These are phyloP conservation scores for Probosciger aterrimus DNA, from an alignment of 2,113 vertebrate genomes.

Conservation along the genomic window DNA sequence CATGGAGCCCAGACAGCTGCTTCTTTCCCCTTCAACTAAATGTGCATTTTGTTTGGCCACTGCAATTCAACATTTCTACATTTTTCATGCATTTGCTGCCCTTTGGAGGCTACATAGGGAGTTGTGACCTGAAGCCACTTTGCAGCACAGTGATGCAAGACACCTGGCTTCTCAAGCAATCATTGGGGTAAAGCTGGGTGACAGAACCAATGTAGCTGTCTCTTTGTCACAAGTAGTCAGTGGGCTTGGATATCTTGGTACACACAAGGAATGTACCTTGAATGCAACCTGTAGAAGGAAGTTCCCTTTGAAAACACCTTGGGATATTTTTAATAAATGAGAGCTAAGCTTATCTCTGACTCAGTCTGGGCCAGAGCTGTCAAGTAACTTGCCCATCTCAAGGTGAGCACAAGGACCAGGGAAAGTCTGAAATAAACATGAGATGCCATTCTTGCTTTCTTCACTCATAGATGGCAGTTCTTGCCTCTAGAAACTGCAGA, in stretches of 20 bases:
- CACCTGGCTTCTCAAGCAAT: not conserved
- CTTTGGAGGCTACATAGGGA: not conserved
- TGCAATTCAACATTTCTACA: not conserved
- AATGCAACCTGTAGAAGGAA: not conserved
- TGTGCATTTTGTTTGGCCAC: accelerated
- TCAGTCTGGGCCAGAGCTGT: not conserved
- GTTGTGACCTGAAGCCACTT: not conserved
- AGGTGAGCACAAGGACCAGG: not conserved
- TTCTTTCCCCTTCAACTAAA: not conserved
- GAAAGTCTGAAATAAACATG: not conserved
- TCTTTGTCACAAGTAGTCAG: not conserved
- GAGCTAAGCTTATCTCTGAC: not conserved
- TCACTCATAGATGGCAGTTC: not conserved
- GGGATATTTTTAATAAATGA: not conserved
- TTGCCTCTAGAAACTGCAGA: not conserved
- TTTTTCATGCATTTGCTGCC: not conserved
- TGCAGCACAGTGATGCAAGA: accelerated
- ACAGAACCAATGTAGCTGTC: not conserved
- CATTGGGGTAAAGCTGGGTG: not conserved
- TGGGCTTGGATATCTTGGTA: not conserved
- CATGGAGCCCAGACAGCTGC: accelerated
- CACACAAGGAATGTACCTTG: too few relatives aligned
- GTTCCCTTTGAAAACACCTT: not conserved
- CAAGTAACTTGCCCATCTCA: not conserved
- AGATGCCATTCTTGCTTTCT: not conserved